phyloP scores from a whole-genome alignment of 2,888 invertebrate species.

The Limnephilus lunatus region DNA sequence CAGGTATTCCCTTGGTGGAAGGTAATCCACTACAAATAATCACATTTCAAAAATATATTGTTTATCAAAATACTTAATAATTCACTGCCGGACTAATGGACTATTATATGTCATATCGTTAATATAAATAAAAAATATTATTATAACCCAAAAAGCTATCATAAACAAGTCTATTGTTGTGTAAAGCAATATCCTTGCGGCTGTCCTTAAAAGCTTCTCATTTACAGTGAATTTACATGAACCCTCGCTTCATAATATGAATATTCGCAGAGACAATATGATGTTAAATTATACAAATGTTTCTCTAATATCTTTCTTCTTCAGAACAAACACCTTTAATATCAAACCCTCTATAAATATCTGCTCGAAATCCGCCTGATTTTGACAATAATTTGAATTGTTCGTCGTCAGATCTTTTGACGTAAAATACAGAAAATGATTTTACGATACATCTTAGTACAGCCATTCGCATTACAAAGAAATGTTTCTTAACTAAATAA shows the following conservation, averaged over 20 bases:
- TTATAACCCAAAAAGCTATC: background rate
- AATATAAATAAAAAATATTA: background rate
- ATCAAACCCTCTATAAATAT: background rate
- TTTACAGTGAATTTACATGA: background rate
- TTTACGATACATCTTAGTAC: background rate
- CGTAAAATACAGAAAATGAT: background rate
- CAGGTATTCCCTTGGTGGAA: background rate
- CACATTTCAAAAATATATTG: background rate
- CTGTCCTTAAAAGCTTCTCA: background rate
- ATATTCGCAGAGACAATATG: background rate
- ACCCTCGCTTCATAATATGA: background rate
- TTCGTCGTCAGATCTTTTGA: background rate
- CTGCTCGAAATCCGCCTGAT: background rate
- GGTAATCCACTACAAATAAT: background rate
- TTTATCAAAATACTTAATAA: background rate
- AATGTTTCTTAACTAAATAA: background rate
- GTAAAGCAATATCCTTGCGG: background rate
- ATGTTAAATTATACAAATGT: background rate
- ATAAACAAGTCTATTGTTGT: background rate
- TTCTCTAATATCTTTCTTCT: background rate
- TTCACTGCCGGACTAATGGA: background rate
- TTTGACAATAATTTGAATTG: background rate
- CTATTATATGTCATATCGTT: background rate
- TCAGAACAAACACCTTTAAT: background rate
- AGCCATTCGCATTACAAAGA: background rate